Conservation (phyloP, 2,113 vertebrate species). For the Aphyosemion australe region DNA sequence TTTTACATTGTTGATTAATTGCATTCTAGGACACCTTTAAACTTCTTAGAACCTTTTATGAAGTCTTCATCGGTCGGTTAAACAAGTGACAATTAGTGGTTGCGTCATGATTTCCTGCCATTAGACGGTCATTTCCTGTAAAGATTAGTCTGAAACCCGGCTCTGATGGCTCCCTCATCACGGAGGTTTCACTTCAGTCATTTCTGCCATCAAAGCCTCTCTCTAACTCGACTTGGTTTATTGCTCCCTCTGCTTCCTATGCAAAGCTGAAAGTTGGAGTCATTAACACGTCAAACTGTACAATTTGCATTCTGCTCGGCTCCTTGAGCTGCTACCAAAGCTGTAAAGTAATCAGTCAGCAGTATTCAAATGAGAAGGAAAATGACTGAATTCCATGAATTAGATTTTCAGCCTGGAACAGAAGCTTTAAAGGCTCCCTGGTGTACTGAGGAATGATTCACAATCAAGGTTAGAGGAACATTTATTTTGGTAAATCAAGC, state of each 20-base stretch:
- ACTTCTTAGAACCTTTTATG: too few species aligned
- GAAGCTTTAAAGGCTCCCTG: conserved; percentile 42
- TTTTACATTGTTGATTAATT: too few species aligned
- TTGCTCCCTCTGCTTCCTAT: conserved; percentile 36
- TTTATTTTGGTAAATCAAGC: conserved; percentile 44
- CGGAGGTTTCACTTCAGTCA: background rate
- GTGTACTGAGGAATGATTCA: conserved; percentile 29
- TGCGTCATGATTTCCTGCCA: conserved; percentile 1
- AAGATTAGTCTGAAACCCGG: conserved; percentile 4
- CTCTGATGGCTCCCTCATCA: background rate
- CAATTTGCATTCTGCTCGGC: conserved; percentile 47
- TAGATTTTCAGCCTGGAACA: conserved; percentile 53
- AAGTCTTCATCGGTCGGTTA: too few species aligned
- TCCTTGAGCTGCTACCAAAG: conserved; percentile 25
- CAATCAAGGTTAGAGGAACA: conserved; percentile 36
- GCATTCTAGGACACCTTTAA: too few species aligned
- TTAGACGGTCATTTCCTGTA: conserved; percentile 12
- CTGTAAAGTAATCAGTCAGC: conserved; percentile 56
- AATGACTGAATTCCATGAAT: conserved; percentile 46
- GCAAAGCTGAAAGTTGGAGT: conserved; percentile 38
- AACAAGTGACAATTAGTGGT: conserved; percentile 3
- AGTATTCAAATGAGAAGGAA: conserved; percentile 38
- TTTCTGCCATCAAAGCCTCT: conserved; percentile 15
- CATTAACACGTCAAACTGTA: conserved; percentile 35
- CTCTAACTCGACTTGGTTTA: conserved; percentile 42